Conservation (phyloP, 2,797 vertebrate genomes). For the Manis crassicaudata region DNA sequence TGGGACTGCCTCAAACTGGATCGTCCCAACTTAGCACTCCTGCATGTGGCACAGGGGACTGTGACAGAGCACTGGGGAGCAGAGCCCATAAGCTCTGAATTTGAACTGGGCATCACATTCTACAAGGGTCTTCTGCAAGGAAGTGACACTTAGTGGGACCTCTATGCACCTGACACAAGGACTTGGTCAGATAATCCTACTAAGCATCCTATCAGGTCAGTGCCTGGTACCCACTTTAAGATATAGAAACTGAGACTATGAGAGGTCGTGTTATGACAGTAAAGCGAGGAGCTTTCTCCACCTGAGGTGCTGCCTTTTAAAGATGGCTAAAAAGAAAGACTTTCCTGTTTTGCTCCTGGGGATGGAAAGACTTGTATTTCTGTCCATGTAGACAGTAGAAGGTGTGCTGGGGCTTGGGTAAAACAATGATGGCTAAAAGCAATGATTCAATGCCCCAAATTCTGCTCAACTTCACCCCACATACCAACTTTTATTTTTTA, state of each 20-base stretch:
- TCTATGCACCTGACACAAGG: not conserved
- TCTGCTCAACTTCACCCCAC: constrained; percentile 58
- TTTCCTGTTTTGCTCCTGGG: not conserved
- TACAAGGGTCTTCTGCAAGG: not conserved
- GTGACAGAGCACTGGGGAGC: not conserved
- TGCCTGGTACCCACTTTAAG: not conserved
- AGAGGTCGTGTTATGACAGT: not conserved
- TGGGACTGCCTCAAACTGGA: not conserved
- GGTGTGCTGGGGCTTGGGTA: not conserved
- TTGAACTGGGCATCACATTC: not conserved
- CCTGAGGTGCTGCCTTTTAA: not conserved
- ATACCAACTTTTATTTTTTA: constrained; percentile 69
- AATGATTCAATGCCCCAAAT: constrained; percentile 56
- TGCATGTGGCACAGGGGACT: not conserved
- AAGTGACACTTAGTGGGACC: not conserved
- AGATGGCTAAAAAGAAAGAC: not conserved
- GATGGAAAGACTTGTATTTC: not conserved
- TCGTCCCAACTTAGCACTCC: not conserved
- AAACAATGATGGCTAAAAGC: constrained; percentile 33
- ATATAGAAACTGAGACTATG: not conserved
- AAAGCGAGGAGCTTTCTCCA: not conserved
- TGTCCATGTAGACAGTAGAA: not conserved
- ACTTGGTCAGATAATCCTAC: not conserved
- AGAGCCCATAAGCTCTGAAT: not conserved
- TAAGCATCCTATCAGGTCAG: not conserved